Base-by-base conservation (phyloP, 2,113 vertebrate genomes). In the Hemibagrus wyckioides region DNA sequence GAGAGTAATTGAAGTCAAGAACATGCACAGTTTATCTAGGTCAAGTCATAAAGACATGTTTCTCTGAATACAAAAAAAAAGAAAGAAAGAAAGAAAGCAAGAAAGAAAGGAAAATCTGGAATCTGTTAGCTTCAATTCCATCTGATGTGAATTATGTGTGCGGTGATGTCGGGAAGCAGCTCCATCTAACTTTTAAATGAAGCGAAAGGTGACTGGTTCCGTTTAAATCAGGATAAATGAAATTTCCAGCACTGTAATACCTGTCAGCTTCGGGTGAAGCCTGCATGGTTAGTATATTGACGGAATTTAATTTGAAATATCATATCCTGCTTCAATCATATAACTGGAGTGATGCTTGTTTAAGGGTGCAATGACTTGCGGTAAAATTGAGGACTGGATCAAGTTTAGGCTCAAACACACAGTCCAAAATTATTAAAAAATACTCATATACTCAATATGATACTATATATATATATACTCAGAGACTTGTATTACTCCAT, bases 1-100 rank as follows among this genome's bases (percentile, higher is more conserved):
- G 48, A 36, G 7, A 91, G 93, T 90, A 92, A 93, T 93, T 93
- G 89, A 91, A 92, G 92, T 92, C 92, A 94, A 73, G 88, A 92
- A 93, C 89, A 91, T 92, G 91, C 90, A 33, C 92, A 89, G 83
- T 83, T 92, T 93, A 89, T 63, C 86, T 75, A 50, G 69, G 85
- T 59, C 65, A 73, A 33, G 67, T 39, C 56, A 83, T 61, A 30
- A 41, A 71, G 86, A 87, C 81, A 48, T 87, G 80, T 75, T 65
- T 44, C 25, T 71, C 39, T 52, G 36, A 61, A n/a, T 50, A 57
- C 2, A 23, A n/a, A 25, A 21, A 36, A 15, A 50, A 82, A 48
- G 9, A 48, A 48, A n/a, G n/a, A n/a, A n/a, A n/a, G n/a, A n/a
- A n/a, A n/a, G n/a, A n/a, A n/a, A n/a, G n/a, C n/a, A n/a, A n/a